Percentiles rank a stretch among this genome's conserved stretches.
Conservation (phyloP, 2,797 vertebrate species). For the Taenioides sp. region DNA sequence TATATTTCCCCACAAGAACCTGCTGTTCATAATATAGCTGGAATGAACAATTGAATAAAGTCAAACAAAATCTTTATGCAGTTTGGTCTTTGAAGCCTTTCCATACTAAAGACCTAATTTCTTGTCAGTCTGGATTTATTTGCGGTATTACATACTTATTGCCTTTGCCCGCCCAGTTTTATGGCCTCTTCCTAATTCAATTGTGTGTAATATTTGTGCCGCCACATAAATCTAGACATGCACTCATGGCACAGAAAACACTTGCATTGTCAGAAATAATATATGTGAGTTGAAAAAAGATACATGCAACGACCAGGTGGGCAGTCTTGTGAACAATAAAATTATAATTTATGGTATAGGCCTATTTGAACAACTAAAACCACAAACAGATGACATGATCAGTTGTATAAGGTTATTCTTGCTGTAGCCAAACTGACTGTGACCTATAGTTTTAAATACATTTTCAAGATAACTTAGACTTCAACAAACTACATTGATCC, state of each 20-base stretch:
- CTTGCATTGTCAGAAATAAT: conserved; percentile 34
- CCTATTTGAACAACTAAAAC: conserved; percentile 16
- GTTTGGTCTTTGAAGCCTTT: conserved; percentile 50
- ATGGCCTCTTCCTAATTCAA: conserved; percentile 52
- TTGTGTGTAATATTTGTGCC: conserved; percentile 50
- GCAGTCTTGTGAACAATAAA: neutral
- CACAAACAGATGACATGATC: conserved; percentile 21
- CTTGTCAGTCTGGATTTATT: conserved; percentile 61
- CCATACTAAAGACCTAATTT: conserved; percentile 60
- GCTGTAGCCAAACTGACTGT: conserved; percentile 22
- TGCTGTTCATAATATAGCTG: conserved; percentile 31
- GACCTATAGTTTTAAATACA: conserved; percentile 24
- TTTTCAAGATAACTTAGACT: conserved; percentile 11
- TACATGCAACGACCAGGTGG: neutral
- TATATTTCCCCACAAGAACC: neutral
- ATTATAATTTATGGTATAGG: neutral
- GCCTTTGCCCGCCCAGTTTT: conserved; percentile 42
- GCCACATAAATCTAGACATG: conserved; percentile 39
- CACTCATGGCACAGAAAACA: conserved; percentile 42
- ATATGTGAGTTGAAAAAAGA: neutral
- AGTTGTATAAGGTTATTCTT: conserved; percentile 29
- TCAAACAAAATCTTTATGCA: conserved; percentile 40
- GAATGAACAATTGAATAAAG: conserved; percentile 62
- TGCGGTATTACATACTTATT: conserved; percentile 56
- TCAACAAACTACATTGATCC: no score